These are phyloP conservation scores for Cyclophora albipunctata DNA, from an alignment of 2,888 invertebrate species.

Conservation along the genomic window DNA sequence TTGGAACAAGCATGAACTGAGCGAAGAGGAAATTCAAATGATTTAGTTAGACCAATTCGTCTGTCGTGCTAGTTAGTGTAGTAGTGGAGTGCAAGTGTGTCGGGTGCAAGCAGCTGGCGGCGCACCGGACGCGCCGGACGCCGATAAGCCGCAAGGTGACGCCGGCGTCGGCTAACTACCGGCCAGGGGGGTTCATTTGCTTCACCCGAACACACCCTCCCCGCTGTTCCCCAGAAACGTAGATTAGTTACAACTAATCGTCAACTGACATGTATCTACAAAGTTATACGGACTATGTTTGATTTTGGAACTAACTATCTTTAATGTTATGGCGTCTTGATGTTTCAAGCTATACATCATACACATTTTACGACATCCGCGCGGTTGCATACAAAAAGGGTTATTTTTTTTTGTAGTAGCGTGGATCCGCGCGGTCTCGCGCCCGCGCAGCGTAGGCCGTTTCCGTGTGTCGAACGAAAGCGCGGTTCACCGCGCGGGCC, in stretches of 20 bases:
- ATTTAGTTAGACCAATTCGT: constrained; percentile 23
- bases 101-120: constrained; percentile 26
- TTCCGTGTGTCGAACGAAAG: too few relatives aligned
- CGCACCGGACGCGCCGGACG: constrained; percentile 39
- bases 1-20: too few relatives aligned
- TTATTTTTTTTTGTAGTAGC: too few relatives aligned
- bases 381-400: too few relatives aligned
- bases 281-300: constrained; percentile 1
- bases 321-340: constrained; percentile 11
- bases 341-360: neutral
- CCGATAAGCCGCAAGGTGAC: constrained; percentile 59
- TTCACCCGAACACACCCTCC: constrained; percentile 25
- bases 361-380: too few relatives aligned
- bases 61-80: constrained; percentile 16
- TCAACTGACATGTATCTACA: constrained; percentile 26
- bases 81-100: constrained; percentile 20
- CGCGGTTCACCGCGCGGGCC: too few relatives aligned
- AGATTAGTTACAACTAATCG: constrained; percentile 40
- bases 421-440: too few relatives aligned
- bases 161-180: constrained; percentile 41
- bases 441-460: too few relatives aligned
- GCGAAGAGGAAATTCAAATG: too few relatives aligned
- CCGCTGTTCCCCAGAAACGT: constrained; percentile 30
- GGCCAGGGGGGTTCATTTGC: constrained; percentile 36
- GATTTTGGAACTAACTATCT: constrained; percentile 1